Base-by-base conservation (phyloP, 2,888 invertebrate species). In the Hecatera dysodea region DNA sequence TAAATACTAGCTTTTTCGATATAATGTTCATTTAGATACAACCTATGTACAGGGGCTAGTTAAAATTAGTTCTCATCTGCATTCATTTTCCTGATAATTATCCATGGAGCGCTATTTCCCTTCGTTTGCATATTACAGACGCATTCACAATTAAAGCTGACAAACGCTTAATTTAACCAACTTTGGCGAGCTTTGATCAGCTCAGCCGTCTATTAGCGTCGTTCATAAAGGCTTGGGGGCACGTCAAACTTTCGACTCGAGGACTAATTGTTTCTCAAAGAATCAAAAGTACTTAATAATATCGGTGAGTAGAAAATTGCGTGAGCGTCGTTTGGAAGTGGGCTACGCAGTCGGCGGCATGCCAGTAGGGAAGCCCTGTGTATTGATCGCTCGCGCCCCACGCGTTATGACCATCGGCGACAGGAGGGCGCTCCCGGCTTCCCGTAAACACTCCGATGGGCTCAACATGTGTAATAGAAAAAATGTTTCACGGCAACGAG, bases 361-460 rank as follows among this genome's bases (percentile, higher is more conserved):
- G 85, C 73, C 81, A 83, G 84, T 82, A 91, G 93, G 94, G 94
- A 95, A 95, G 93, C 93, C 95, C 93, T 92, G 89, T 85, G 91
- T 95, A 95, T 95, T 92, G 95, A 95, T 95, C 94, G 94, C 86
- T 85, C 78, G 90, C 93, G 89, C 93, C 94, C 94, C 94, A 93
- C 92, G 90, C 92, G 91, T 90, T 91, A 91, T 93, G 94, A 88
- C 94, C 93, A 94, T 90, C 92, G 95, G 93, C 95, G 94, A 93
- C 95, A 93, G 90, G 89, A 92, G 94, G 94, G 93, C 94, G 93
- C 92, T 91, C 90, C 90, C 89, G 90, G 86, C 89, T 91, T 90
- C 89, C 89, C 88, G 88, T 92, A 92, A 92, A 94, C 91, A 91
- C 88, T 90, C 88, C 88, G 82, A 85, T 87, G 85, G 84, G 81